phyloP scores from a whole-genome alignment of 1,140 invertebrate genomes.

The Ips nitidus region DNA sequence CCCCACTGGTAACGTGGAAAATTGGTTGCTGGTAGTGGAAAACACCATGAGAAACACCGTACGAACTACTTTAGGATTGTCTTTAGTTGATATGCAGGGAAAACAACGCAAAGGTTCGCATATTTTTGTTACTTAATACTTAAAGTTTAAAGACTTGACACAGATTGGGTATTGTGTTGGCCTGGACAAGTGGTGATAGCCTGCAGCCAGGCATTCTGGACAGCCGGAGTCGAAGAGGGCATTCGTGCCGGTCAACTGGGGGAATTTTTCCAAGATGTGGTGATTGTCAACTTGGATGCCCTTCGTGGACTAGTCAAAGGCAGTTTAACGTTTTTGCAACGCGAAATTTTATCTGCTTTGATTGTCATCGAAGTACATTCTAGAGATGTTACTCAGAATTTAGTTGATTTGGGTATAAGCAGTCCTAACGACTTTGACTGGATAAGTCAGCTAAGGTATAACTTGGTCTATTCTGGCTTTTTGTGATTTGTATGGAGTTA shows the following conservation, averaged over 20 bases:
- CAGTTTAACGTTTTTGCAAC: constrained; percentile 67
- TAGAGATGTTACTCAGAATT: constrained; percentile 63
- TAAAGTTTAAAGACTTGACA: background rate
- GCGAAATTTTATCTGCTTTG: constrained; percentile 63
- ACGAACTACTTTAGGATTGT: constrained; percentile 54
- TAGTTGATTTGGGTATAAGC: constrained; percentile 63
- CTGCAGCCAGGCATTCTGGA: constrained; percentile 65
- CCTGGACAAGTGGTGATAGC: constrained; percentile 77
- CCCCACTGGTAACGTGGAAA: constrained; percentile 73
- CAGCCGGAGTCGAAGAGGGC: constrained; percentile 60
- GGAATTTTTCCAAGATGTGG: constrained; percentile 52
- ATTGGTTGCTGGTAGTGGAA: constrained; percentile 74
- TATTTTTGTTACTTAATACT: background rate
- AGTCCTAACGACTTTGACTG: constrained; percentile 76
- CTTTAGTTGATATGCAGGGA: constrained; percentile 55
- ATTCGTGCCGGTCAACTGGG: constrained; percentile 54
- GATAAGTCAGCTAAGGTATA: constrained; percentile 74
- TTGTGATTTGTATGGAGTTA: constrained; percentile 2
- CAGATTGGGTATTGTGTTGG: constrained; percentile 71
- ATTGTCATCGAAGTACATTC: constrained; percentile 74
- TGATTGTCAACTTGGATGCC: constrained; percentile 61
- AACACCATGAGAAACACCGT: constrained; percentile 65
- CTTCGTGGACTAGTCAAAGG: constrained; percentile 64
- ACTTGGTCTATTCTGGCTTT: constrained; percentile 2
- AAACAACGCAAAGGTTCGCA: constrained; percentile 52